Base-by-base conservation (phyloP, 2,888 invertebrate genomes). In the Lumbricus terrestris region DNA sequence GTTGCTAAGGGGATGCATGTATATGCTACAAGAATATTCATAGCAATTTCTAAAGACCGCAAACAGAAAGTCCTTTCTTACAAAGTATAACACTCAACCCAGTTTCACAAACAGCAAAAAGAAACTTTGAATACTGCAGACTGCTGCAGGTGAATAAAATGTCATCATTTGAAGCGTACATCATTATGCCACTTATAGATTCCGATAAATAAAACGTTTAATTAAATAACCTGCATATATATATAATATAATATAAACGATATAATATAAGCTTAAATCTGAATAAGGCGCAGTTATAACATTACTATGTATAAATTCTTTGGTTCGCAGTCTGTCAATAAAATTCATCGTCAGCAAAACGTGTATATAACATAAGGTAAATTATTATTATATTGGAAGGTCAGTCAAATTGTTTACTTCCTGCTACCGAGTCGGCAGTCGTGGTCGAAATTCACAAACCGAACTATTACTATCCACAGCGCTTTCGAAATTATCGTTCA, bases 391-490 rank as follows among this genome's bases (percentile, higher is more conserved):
- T 23, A 54, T 5, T 54, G 47, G 18, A 47, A 47, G 1, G 47
- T 47, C 18, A 69, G 6, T 11, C 5, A 85, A 5, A 16, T 18
- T 13, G 16, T 69, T n/a, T 3, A 1, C n/a, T 16, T 34, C 40
- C 34, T 23, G 69, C 40, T 69, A 90, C 54, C 88, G 37, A 37
- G 90, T 90, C 18, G 90, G 90, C 40, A 90, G 40, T 15, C 90
- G 3, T 15, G 90, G 89, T 33, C 90, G 89, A 88, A 90, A 90
- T n/a, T 89, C 37, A 20, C 88, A 33, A 33, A 5, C 11, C 11
- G 40, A 38, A 18, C 34, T 33, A 33, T 47, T 23, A n/a, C n/a
- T n/a, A n/a, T n/a, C n/a, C 37, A 42, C 42, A 20, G 37, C 42
- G 20, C 33, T 35, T 18, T 88, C 40, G 11, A n/a, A 54, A n/a